Conservation (phyloP, 92 coral and sea anemone genomes). For the Scolanthus callimorphus region DNA sequence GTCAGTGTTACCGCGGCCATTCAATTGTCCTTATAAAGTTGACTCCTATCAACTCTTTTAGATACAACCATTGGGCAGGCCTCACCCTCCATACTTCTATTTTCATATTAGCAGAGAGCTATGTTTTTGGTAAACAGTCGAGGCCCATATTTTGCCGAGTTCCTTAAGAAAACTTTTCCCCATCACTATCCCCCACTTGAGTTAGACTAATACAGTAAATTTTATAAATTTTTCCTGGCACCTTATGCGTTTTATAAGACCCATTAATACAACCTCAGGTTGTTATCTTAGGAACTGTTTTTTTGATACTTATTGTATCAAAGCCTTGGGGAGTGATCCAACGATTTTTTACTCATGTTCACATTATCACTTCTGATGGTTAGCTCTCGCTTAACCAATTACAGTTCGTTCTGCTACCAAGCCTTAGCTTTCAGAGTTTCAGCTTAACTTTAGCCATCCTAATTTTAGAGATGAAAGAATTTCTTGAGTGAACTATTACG, state of each 20-base stretch:
- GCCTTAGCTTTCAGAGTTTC: conserved; percentile 20
- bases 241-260: conserved; percentile 71
- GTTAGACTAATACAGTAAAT: conserved; percentile 76
- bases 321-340: conserved; percentile 64
- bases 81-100: conserved; percentile 85
- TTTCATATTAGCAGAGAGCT: conserved; percentile 77
- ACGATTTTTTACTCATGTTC: conserved; percentile 81
- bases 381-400: conserved; percentile 64
- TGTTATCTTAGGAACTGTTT: conserved; percentile 78
- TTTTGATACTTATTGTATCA: conserved; percentile 22
- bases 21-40: conserved; percentile 68
- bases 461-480: conserved; percentile 57
- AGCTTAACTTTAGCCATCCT: conserved; percentile 71
- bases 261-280: conserved; percentile 63
- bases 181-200: conserved; percentile 78
- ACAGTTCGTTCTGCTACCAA: conserved; percentile 83
- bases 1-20: conserved; percentile 98
- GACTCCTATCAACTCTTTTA: conserved; percentile 51
- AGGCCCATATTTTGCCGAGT: conserved; percentile 84
- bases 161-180: conserved; percentile 87
- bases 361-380: conserved; percentile 84
- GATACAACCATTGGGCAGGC: conserved; percentile 95
- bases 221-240: conserved; percentile 79
- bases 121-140: conserved; percentile 99
- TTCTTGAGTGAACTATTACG: conserved; percentile 84